These are phyloP conservation scores for Scotopteryx bipunctaria DNA, from an alignment of 2,888 invertebrate species.

Conservation along the genomic window DNA sequence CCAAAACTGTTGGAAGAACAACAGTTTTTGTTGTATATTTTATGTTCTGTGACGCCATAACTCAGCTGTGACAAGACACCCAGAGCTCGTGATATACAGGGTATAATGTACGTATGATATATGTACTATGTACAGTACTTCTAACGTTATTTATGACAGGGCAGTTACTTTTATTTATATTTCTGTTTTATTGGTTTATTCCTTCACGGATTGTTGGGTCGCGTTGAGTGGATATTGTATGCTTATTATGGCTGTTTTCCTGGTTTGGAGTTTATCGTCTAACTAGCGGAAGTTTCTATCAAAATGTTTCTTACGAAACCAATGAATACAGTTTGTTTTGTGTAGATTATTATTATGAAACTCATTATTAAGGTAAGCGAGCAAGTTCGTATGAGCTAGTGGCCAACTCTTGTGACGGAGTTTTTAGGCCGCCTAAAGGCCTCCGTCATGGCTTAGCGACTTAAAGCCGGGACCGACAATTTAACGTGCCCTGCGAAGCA, in stretches of 20 bases:
- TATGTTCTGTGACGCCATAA: constrained; percentile 82
- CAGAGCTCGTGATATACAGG: constrained; percentile 55
- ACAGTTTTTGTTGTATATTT: constrained; percentile 83
- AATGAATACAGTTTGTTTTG: not conserved
- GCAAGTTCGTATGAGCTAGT: too few species aligned
- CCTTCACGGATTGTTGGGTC: constrained; percentile 71
- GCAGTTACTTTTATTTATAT: constrained; percentile 77
- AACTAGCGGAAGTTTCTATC: constrained; percentile 7
- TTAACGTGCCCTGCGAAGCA: too few species aligned
- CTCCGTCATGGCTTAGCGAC: too few species aligned
- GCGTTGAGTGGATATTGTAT: constrained; percentile 62
- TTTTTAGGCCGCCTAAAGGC: too few species aligned
- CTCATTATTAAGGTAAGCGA: too few species aligned
- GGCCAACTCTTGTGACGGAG: too few species aligned
- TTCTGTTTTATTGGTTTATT: constrained; percentile 77
- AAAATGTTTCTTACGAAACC: not conserved
- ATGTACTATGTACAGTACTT: constrained; percentile 55
- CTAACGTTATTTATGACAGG: constrained; percentile 63
- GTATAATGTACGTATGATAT: constrained; percentile 53
- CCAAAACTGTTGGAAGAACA: constrained; percentile 82
- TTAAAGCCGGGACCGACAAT: too few species aligned
- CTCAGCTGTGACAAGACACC: constrained; percentile 72
- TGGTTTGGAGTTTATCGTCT: constrained; percentile 16
- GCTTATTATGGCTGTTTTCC: constrained; percentile 46
- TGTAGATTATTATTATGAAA: not conserved